These are phyloP conservation scores for Schizothorax lantsangensis DNA, from an alignment of 2,797 vertebrate species.

Conservation along the genomic window DNA sequence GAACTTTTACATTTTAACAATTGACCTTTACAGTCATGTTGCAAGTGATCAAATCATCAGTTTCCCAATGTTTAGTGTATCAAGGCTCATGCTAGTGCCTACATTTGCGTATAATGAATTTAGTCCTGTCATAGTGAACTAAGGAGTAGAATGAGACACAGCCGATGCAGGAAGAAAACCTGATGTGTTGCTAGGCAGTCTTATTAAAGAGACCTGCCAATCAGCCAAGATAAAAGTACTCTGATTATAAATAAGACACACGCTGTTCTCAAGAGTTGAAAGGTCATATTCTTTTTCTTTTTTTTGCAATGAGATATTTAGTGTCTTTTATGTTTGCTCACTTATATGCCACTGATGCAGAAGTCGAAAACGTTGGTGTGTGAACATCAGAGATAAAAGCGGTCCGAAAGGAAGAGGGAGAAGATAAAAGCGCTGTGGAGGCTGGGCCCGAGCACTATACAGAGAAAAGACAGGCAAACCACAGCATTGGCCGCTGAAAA, in stretches of 20 bases:
- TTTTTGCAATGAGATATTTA: background rate
- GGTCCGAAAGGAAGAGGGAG: background rate
- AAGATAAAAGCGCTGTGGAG: conserved; percentile 31
- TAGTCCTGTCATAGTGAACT: background rate
- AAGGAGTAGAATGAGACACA: background rate
- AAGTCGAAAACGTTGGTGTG: conserved; percentile 2
- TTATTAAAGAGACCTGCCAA: background rate
- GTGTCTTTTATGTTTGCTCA: conserved; percentile 11
- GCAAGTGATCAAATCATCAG: too few relatives aligned
- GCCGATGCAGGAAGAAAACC: background rate
- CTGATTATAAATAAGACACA: background rate
- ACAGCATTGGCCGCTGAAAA: background rate
- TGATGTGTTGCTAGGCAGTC: background rate
- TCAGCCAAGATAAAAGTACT: background rate
- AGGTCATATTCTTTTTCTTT: background rate
- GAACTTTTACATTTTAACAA: too few relatives aligned
- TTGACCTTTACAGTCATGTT: too few relatives aligned
- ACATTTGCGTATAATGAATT: background rate
- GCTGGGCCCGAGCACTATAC: background rate
- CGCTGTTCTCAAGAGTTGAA: background rate
- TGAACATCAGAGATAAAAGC: conserved; percentile 15
- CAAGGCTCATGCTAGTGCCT: background rate
- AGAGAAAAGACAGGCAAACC: background rate
- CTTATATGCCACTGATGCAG: background rate
- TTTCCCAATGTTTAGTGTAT: too few relatives aligned